Conservation (phyloP, 1,140 invertebrate genomes). For the Drosophila sp. region DNA sequence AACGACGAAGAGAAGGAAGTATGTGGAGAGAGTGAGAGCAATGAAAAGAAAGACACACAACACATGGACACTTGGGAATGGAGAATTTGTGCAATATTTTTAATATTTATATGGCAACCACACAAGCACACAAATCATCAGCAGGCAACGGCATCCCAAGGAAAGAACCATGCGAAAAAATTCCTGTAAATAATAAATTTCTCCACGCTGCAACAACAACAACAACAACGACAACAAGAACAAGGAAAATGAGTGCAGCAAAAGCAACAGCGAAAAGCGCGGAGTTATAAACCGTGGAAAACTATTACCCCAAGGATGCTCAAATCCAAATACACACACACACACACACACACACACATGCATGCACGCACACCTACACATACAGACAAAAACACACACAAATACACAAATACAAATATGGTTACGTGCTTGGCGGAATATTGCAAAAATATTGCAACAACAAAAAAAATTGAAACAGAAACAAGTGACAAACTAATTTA, state of each 20-base stretch:
- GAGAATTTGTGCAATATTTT: slow-evolving; percentile 79
- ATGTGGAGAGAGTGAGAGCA: neutral
- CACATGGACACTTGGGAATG: slow-evolving; percentile 48
- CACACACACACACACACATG: slow-evolving; percentile 31
- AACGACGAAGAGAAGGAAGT: neutral
- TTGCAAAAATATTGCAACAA: slow-evolving; percentile 76
- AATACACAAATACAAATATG: slow-evolving; percentile 52
- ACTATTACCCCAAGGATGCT: slow-evolving; percentile 82
- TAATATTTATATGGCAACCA: slow-evolving; percentile 81
- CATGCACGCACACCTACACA: slow-evolving; percentile 28
- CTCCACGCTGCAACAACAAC: slow-evolving; percentile 42
- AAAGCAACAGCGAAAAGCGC: slow-evolving; percentile 58
- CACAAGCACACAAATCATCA: slow-evolving; percentile 78
- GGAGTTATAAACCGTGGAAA: slow-evolving; percentile 83
- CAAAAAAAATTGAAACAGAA: slow-evolving; percentile 32
- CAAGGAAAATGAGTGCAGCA: slow-evolving; percentile 1
- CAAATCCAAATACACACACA: slow-evolving; percentile 74
- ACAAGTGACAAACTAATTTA: slow-evolving; percentile 1
- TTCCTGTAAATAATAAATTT: slow-evolving; percentile 81
- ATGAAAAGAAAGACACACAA: slow-evolving; percentile 22
- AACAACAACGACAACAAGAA: slow-evolving; percentile 8
- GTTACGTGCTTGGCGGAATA: slow-evolving; percentile 77
- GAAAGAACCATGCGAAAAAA: slow-evolving; percentile 66
- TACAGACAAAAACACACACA: slow-evolving; percentile 11
- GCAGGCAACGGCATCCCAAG: slow-evolving; percentile 57